Evolutionary conservation across 92 coral and sea anemone species (phyloP), one percentile per base, ranked within the genome.

Genomic region (Phenganax marumi): DNA sequence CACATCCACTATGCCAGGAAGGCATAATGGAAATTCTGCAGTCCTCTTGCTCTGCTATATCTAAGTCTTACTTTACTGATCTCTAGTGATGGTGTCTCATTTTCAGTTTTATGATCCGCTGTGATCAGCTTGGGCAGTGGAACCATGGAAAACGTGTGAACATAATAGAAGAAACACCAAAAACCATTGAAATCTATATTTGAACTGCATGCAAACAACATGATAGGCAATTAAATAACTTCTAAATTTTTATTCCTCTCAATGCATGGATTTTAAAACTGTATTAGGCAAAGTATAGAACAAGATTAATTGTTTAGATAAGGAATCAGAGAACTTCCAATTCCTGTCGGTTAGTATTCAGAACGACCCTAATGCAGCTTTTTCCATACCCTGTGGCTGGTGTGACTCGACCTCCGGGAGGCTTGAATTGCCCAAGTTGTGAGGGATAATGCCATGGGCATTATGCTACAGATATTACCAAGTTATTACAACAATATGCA

Each of bases 1-100:
- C 75, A 68, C 84, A 85, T 85, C 88, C 88, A 52, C 64, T 77
- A 74, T 68, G 87, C 56, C 61, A 81, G 14, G 77, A 78, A 84
- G 81, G 79, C 51, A 74, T 43, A 9, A 12, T 64, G 13, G 17
- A 62, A 14, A 62, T 62, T 63, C 70, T 18, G 70, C 23, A 3
- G 2, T 22, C 6, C 26, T 63, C 25, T 63, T 63, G 70, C 21
- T 18, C 1, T 63, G 70, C 26, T 39, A 3, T 11, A 9, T 0
- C 26, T 63, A 18, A 18, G 26, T 3, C 11, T 63, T 11, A 26
- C 4, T 33, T 33, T 33, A 33, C 43, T 33, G 2, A 33, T 33
- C 1, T 33, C 4, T 33, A 33, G 43, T 33, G 43, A 33, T 33
- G 43, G 43, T 33, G 1, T 33, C 4, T 4, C 43, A 49, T 74